Evolutionary conservation across 2,888 invertebrate species (phyloP).

Genomic region (Abrostola triplasia): DNA sequence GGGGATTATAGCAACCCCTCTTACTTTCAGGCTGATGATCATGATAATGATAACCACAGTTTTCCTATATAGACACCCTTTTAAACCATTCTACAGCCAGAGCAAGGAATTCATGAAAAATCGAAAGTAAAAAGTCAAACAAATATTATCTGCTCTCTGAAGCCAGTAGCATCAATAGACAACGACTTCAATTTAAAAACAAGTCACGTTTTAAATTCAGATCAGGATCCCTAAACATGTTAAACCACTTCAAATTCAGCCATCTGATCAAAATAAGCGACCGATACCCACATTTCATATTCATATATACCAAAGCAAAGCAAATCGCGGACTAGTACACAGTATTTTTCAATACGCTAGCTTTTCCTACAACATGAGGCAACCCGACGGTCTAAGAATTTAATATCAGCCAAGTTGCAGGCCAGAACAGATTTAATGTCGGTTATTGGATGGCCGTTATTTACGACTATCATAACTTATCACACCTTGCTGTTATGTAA

Average conservation of each 20-base stretch:
- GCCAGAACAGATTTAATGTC: constrained; percentile 64
- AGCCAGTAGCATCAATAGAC: not conserved
- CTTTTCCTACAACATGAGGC: constrained; percentile 50
- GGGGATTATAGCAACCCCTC: no score
- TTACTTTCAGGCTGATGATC: no score
- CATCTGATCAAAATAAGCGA: constrained; percentile 24
- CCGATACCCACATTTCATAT: constrained; percentile 46
- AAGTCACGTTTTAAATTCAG: constrained; percentile 31
- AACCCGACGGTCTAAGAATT: constrained; percentile 62
- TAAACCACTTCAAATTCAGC: constrained; percentile 34
- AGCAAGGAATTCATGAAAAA: no score
- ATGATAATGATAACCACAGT: no score
- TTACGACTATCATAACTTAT: constrained; percentile 67
- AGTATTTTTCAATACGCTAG: constrained; percentile 49
- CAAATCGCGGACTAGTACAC: constrained; percentile 32
- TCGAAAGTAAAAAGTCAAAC: no score
- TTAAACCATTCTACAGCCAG: no score
- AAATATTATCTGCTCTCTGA: not conserved
- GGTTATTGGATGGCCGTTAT: constrained; percentile 75
- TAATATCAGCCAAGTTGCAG: constrained; percentile 52
- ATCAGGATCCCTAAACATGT: constrained; percentile 19
- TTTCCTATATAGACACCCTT: no score
- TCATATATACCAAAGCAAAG: constrained; percentile 37
- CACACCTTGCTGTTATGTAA: constrained; percentile 40
- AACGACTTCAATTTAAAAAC: not conserved